Evolutionary conservation across 2,888 invertebrate species (phyloP).

Genomic region (Philereme vetulata): DNA sequence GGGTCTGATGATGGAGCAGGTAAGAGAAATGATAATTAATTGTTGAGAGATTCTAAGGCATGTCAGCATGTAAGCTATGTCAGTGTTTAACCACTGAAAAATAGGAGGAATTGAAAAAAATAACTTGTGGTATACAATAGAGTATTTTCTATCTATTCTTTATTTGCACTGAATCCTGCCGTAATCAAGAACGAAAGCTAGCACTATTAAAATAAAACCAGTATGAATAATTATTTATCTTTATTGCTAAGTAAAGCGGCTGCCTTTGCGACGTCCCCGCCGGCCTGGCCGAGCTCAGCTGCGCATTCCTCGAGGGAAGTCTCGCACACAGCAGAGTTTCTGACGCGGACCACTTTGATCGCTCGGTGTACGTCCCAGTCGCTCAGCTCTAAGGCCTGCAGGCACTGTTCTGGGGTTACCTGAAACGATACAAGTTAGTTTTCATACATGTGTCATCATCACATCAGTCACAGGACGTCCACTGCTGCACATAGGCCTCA

Average conservation of each 20-base stretch:
- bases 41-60: too few relatives aligned
- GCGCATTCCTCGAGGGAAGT: constrained; percentile 65
- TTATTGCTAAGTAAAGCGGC: constrained; percentile 78
- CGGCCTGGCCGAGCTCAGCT: constrained; percentile 83
- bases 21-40: too few relatives aligned
- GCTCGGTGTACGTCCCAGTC: constrained; percentile 96
- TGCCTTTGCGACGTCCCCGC: constrained; percentile 88
- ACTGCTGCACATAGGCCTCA: too few relatives aligned
- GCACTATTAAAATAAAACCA: constrained; percentile 8
- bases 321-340: constrained; percentile 47
- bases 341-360: constrained; percentile 90
- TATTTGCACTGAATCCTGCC: too few relatives aligned
- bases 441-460: not conserved
- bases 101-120: too few relatives aligned
- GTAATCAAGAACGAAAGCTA: too few relatives aligned
- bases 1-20: too few relatives aligned
- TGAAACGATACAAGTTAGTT: constrained; percentile 45
- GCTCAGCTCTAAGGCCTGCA: constrained; percentile 91
- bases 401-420: constrained; percentile 89
- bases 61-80: too few relatives aligned
- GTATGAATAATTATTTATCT: constrained; percentile 11
- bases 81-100: too few relatives aligned
- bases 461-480: too few relatives aligned
- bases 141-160: too few relatives aligned
- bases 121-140: too few relatives aligned